phyloP scores from a whole-genome alignment of 2,113 vertebrate genomes.

The Lophochroa leadbeateri region DNA sequence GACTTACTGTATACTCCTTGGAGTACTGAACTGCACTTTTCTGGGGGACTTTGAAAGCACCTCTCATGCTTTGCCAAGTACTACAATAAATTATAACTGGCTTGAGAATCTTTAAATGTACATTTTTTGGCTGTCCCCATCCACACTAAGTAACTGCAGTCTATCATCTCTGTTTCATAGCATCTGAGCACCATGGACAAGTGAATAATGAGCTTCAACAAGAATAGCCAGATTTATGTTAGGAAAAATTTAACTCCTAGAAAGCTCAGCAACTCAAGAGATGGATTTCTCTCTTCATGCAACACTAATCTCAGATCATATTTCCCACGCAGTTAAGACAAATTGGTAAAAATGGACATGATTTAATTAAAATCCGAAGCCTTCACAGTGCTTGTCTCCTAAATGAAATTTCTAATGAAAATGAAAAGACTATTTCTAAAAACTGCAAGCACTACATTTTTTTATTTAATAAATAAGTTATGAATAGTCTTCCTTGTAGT shows the following conservation, averaged over 20 bases:
- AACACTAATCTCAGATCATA: conserved; percentile 60
- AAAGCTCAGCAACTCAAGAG: conserved; percentile 33
- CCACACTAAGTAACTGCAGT: conserved; percentile 47
- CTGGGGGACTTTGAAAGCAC: neutral
- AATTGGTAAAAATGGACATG: conserved; percentile 37
- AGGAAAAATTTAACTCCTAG: conserved; percentile 57
- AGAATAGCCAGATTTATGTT: conserved; percentile 57
- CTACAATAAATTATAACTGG: conserved; percentile 2
- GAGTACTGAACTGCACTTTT: neutral
- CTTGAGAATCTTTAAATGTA: neutral
- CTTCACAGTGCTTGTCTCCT: neutral
- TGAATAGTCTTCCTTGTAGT: neutral
- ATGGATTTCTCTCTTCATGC: conserved; percentile 44
- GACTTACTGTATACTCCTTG: neutral
- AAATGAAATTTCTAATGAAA: conserved; percentile 45
- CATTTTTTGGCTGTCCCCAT: conserved; percentile 23
- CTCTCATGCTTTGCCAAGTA: neutral
- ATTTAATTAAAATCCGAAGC: conserved; percentile 59
- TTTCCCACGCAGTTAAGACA: conserved; percentile 53
- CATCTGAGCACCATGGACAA: conserved; percentile 17
- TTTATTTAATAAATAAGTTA: neutral
- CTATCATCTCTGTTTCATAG: conserved; percentile 40
- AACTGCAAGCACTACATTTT: neutral
- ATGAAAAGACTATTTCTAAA: conserved; percentile 16
- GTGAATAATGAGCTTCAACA: conserved; percentile 52